Conservation (phyloP, 2,888 invertebrate genomes). For the Hyposoter didymator region DNA sequence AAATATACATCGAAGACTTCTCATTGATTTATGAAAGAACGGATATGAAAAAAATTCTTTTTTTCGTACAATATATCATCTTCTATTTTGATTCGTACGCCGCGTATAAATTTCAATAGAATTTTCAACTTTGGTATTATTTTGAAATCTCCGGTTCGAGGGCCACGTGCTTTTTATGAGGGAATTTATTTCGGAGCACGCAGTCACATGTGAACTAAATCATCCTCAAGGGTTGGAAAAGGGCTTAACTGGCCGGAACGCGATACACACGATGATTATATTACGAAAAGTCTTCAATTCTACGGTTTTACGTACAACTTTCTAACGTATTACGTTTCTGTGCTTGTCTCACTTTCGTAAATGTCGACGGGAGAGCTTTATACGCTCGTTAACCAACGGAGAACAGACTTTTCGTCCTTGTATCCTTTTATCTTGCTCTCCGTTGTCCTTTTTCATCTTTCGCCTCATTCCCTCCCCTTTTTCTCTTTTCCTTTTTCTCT, state of each 20-base stretch:
- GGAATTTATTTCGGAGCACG: conserved; percentile 17
- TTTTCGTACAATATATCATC: not conserved
- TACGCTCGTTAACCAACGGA: conserved; percentile 62
- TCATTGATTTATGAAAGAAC: not conserved
- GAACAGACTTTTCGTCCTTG: conserved; percentile 17
- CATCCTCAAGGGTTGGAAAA: conserved; percentile 48
- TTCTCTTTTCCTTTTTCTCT: not conserved
- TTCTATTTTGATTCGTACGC: not conserved
- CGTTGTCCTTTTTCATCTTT: not conserved
- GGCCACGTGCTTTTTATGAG: not conserved
- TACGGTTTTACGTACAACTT: conserved; percentile 20
- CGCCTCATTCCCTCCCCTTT: not conserved
- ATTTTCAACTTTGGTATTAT: not conserved
- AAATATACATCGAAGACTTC: not conserved
- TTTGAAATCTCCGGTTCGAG: not conserved
- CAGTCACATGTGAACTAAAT: conserved; percentile 60
- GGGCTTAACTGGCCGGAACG: conserved; percentile 34
- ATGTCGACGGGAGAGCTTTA: conserved; percentile 17
- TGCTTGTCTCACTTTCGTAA: conserved; percentile 22
- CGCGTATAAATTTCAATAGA: not conserved
- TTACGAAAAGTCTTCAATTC: conserved; percentile 40
- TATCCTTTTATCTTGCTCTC: not conserved
- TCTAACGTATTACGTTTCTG: conserved; percentile 13
- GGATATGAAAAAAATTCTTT: not conserved
- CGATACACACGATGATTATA: conserved; percentile 11